Base-by-base conservation (phyloP, 1,140 invertebrate genomes). In the Magallana ariakensis region DNA sequence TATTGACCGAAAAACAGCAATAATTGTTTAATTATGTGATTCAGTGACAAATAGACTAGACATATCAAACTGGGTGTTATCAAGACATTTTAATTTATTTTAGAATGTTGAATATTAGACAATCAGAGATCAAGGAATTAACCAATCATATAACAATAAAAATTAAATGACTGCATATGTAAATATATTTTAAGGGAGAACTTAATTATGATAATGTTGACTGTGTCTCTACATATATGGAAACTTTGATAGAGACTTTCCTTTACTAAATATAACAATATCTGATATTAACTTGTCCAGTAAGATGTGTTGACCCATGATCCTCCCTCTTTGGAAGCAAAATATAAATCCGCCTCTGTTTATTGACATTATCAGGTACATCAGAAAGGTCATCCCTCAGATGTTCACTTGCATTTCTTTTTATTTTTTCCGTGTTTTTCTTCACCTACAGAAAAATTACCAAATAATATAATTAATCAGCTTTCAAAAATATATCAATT, bases 291-390 rank as follows among this genome's bases (percentile, higher is more conserved):
- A 85, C 84, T 62, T 85, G 57, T n/a, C 60, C 62, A 53, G 62
- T 54, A 19, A 62, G 84, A 85, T 85, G 84, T 62, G 16, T 85
- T 33, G 60, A 19, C 11, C 53, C 19, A 70, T 85, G 84, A 85
- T 85, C 60, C 19, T 66, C 84, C 33, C 16, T 62, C n/a, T 66
- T 56, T 53, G 84, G 84, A 15, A 85, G 53, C n/a, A 22, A 16
- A 22, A 85, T 85, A n/a, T 85, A 85, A 70, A 85, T 85, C 26
- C 84, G 33, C n/a, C 62, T 22, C 53, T 85, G 60, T 55, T 46
- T 66, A 46, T 75, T 53, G 13, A 75, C 60, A 70, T 70, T 62
- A 22, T 11, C n/a, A 13, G n/a, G 54, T 2, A 33, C 19, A n/a
- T 57, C 66, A 22, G 22, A 19, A 85, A 85, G 11, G 11, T 19